Conservation (phyloP, 2,113 vertebrate genomes). For the Nematolebias whitei region DNA sequence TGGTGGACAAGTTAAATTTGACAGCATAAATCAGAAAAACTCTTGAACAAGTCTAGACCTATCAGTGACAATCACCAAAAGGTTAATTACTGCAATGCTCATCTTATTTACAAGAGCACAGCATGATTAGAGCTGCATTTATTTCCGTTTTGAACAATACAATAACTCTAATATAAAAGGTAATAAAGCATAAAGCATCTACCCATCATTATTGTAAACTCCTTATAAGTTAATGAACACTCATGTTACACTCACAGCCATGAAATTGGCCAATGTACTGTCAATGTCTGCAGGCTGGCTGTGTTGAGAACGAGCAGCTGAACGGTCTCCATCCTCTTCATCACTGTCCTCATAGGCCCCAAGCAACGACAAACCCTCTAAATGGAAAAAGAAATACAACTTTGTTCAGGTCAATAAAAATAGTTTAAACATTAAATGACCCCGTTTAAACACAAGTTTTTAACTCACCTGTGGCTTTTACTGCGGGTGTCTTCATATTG, state of each 20-base stretch:
- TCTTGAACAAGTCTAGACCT: too few relatives aligned
- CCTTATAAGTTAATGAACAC: background rate
- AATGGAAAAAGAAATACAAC: background rate
- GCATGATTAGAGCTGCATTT: too few relatives aligned
- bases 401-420: background rate
- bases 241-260: conserved; percentile 85
- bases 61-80: too few relatives aligned
- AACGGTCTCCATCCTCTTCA: conserved; percentile 85
- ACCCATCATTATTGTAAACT: background rate
- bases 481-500: conserved; percentile 79
- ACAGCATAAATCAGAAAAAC: too few relatives aligned
- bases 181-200: too few relatives aligned
- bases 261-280: conserved; percentile 94
- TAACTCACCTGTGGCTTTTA: conserved; percentile 88
- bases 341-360: conserved; percentile 97
- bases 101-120: too few relatives aligned
- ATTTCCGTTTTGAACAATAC: too few relatives aligned
- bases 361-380: conserved; percentile 92
- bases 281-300: conserved; percentile 89
- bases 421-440: too few relatives aligned
- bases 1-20: too few relatives aligned
- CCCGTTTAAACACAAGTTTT: background rate
- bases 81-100: too few relatives aligned
- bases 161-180: too few relatives aligned
- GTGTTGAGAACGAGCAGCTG: conserved; percentile 74